These are phyloP conservation scores for Mesocentrotus franciscanus DNA, from an alignment of 53 echinoderm and acorn worm genomes.

Conservation along the genomic window DNA sequence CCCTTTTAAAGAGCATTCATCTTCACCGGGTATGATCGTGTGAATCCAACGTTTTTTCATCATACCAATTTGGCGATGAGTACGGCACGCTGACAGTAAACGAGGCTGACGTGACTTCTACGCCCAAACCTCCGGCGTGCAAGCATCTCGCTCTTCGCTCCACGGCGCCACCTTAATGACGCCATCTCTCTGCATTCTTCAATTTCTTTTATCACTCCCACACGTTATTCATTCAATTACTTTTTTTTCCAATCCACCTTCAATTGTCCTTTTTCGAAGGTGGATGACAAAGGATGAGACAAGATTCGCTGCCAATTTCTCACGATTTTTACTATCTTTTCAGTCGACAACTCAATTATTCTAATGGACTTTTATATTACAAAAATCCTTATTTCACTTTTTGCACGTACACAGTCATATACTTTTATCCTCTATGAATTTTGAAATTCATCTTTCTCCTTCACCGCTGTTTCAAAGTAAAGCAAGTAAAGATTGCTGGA, in stretches of 20 bases:
- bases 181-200: neutral
- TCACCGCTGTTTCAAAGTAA: neutral
- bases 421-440: neutral
- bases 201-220: conserved; percentile 9
- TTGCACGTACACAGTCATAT: conserved; percentile 22
- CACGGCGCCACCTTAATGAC: conserved; percentile 7
- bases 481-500: neutral
- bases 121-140: conserved; percentile 32
- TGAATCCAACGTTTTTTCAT: neutral
- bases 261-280: conserved; percentile 24
- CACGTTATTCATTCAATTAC: neutral
- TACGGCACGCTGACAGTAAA: neutral
- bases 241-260: conserved; percentile 32
- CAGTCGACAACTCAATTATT: conserved; percentile 49
- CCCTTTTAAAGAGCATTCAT: neutral
- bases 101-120: conserved; percentile 51
- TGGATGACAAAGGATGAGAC: conserved; percentile 12
- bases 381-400: neutral
- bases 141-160: neutral
- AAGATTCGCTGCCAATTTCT: conserved; percentile 5
- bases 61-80: neutral
- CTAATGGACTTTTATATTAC: conserved; percentile 29
- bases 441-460: neutral
- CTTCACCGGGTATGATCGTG: neutral
- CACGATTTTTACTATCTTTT: conserved; percentile 42